Conservation (phyloP, 2,888 invertebrate genomes). For the Mythimna lalbum region DNA sequence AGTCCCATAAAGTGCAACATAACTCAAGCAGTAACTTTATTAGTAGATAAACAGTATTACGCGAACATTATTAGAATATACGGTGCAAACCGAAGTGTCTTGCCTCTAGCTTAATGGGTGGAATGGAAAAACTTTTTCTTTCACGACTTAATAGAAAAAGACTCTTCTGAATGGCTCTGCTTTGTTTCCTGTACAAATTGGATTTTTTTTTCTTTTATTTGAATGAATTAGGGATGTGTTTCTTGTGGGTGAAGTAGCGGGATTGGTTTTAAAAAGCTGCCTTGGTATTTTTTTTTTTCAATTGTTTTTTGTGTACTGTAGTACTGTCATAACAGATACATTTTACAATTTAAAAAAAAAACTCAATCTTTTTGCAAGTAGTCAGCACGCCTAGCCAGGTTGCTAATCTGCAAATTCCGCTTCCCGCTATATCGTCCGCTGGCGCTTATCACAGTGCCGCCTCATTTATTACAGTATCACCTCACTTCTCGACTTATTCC, state of each 20-base stretch:
- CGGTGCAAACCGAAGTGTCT: conserved; percentile 52
- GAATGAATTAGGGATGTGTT: conserved; percentile 67
- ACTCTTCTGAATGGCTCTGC: conserved; percentile 64
- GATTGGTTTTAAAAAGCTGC: background rate
- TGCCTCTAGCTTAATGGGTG: conserved; percentile 66
- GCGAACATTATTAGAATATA: conserved; percentile 57
- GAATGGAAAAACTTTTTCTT: conserved; percentile 74
- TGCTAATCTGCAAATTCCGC: too few relatives aligned
- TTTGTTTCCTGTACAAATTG: conserved; percentile 74
- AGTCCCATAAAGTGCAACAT: conserved; percentile 4
- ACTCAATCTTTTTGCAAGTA: too few relatives aligned
- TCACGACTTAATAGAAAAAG: conserved; percentile 73
- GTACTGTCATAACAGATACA: too few relatives aligned
- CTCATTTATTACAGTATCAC: background rate
- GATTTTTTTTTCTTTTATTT: conserved; percentile 67
- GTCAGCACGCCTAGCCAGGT: too few relatives aligned
- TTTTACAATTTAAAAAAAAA: too few relatives aligned
- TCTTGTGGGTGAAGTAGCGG: conserved; percentile 15
- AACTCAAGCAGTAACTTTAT: conserved; percentile 26
- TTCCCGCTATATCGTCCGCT: background rate
- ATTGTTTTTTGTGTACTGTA: too few relatives aligned
- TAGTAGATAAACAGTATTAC: conserved; percentile 49
- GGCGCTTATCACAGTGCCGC: background rate
- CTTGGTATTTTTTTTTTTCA: background rate
- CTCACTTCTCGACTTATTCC: conserved; percentile 7